Conservation (phyloP, 2,888 invertebrate genomes). For the Nymphalis urticae region DNA sequence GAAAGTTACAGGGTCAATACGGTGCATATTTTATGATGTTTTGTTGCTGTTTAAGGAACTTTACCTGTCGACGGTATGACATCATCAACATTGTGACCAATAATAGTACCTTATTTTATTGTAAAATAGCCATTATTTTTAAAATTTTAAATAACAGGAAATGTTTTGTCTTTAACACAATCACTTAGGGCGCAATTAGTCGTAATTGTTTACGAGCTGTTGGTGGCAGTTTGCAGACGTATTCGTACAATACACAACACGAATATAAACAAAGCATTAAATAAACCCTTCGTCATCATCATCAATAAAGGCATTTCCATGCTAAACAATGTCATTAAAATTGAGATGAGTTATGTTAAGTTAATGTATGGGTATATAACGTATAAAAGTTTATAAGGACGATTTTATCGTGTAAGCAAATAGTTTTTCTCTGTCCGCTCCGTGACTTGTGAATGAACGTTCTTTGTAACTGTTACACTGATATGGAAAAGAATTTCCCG, state of each 20-base stretch:
- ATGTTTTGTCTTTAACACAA: background rate
- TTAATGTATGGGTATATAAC: background rate
- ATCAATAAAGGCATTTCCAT: background rate
- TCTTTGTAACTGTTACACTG: constrained; percentile 34
- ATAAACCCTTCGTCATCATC: too few species aligned
- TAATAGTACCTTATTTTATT: background rate
- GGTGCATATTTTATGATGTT: constrained; percentile 47
- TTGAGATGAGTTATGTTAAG: background rate
- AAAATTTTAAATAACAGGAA: background rate
- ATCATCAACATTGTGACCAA: background rate
- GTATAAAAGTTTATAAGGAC: constrained; percentile 8
- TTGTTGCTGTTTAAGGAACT: background rate
- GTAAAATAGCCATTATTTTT: background rate
- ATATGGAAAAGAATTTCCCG: constrained; percentile 33
- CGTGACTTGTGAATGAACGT: constrained; percentile 35
- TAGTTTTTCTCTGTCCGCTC: constrained; percentile 4
- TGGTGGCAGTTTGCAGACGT: too few species aligned
- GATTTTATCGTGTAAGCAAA: constrained; percentile 12
- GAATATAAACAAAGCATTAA: too few species aligned
- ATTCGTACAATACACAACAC: too few species aligned
- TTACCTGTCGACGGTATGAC: background rate
- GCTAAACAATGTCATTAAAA: background rate
- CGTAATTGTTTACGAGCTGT: background rate
- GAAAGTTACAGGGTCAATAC: constrained; percentile 53
- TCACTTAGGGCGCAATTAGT: background rate